These are phyloP conservation scores for Gymnocheta viridis DNA, from an alignment of 2,888 invertebrate species.

Conservation along the genomic window DNA sequence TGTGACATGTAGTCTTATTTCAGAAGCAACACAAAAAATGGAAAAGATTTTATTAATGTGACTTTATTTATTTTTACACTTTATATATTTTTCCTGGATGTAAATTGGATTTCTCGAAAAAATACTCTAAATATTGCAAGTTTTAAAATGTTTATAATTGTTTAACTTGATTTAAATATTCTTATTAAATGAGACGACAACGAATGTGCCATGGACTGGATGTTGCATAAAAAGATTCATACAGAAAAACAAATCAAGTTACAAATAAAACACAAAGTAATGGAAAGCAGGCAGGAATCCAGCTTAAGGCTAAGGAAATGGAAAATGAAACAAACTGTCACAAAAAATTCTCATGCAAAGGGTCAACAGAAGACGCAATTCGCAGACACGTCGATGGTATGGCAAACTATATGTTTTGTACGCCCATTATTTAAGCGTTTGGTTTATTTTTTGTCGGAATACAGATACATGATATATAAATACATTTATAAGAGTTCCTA, in stretches of 20 bases:
- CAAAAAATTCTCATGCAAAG: too few relatives aligned
- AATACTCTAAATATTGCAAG: neutral
- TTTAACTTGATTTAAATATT: slow-evolving; percentile 24
- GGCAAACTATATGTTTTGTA: too few relatives aligned
- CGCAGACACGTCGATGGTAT: too few relatives aligned
- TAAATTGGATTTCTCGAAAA: neutral
- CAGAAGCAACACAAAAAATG: neutral
- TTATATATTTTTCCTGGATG: neutral
- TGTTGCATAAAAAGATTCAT: neutral
- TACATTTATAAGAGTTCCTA: too few relatives aligned
- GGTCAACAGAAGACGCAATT: too few relatives aligned
- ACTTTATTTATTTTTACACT: neutral
- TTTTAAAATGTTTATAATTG: slow-evolving; percentile 7
- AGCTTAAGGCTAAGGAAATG: too few relatives aligned
- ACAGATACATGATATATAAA: too few relatives aligned
- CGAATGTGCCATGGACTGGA: neutral
- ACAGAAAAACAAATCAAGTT: neutral
- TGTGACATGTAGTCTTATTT: slow-evolving; percentile 12
- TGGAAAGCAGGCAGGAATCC: too few relatives aligned
- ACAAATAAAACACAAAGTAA: neutral
- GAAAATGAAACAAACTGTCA: too few relatives aligned
- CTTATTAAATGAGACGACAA: slow-evolving; percentile 19
- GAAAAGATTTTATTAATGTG: slow-evolving; percentile 7
- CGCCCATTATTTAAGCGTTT: too few relatives aligned
- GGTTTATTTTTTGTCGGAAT: too few relatives aligned